Conservation (phyloP, 2,113 vertebrate species). For the Mobula hypostoma region DNA sequence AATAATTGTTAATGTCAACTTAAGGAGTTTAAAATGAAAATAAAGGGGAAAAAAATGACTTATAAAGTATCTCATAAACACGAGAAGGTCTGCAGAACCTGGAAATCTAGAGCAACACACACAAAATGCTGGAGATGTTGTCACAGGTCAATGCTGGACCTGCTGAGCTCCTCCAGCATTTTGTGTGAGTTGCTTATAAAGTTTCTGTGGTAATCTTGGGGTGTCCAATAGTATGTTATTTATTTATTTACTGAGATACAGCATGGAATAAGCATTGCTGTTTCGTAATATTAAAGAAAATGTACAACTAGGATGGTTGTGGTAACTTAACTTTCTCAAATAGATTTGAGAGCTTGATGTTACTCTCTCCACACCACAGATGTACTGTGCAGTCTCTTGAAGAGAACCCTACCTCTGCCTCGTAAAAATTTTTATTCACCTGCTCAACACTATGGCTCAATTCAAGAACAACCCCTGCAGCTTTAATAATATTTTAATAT, state of each 20-base stretch:
- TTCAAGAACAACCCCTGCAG: neutral
- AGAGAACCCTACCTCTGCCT: neutral
- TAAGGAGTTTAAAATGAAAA: neutral
- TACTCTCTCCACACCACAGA: neutral
- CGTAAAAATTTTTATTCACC: neutral
- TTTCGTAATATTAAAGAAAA: neutral
- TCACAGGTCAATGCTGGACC: too few species aligned
- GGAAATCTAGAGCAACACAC: too few species aligned
- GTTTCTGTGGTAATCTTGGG: neutral
- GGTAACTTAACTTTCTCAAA: neutral
- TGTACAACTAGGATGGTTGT: neutral
- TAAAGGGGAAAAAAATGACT: neutral
- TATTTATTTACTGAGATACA: neutral
- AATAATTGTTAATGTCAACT: neutral
- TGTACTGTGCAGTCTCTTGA: neutral
- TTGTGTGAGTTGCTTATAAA: too few species aligned
- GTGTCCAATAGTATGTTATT: neutral
- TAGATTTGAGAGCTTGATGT: neutral
- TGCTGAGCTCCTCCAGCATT: too few species aligned
- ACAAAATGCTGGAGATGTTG: too few species aligned
- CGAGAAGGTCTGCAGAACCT: too few species aligned
- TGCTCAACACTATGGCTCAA: neutral
- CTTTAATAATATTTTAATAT: neutral
- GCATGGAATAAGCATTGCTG: neutral
- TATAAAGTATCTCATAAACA: too few species aligned